Percentiles rank a stretch among this genome's conserved stretches.
Conservation (phyloP, 2,797 vertebrate genomes). For the Tokudaia tokunoshimensis region DNA sequence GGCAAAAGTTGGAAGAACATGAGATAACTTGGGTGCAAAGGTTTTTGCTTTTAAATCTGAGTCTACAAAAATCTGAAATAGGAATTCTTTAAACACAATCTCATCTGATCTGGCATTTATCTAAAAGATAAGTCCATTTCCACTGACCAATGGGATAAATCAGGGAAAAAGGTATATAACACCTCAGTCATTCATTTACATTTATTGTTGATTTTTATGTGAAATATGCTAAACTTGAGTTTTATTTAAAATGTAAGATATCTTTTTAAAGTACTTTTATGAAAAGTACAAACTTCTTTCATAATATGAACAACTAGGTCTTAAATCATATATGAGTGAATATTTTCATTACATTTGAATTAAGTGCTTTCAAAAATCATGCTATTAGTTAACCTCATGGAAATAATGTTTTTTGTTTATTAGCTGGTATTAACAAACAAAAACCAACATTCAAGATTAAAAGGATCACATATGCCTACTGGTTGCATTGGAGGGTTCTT, state of each 20-base stretch:
- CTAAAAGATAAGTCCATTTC: neutral
- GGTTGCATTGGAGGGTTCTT: neutral
- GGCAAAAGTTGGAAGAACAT: neutral
- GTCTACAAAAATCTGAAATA: neutral
- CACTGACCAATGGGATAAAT: neutral
- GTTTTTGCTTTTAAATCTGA: neutral
- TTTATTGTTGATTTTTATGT: neutral
- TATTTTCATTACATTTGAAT: constrained; percentile 52
- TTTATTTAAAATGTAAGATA: constrained; percentile 39
- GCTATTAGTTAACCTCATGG: neutral
- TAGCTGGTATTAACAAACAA: constrained; percentile 5
- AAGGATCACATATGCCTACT: neutral
- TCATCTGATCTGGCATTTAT: neutral
- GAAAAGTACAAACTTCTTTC: neutral
- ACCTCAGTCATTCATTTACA: neutral
- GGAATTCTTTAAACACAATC: neutral
- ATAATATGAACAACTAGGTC: neutral
- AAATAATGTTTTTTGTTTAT: neutral
- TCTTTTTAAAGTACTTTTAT: neutral
- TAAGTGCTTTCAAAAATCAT: constrained; percentile 24
- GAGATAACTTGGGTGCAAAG: neutral
- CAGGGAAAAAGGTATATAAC: neutral
- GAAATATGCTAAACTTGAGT: neutral
- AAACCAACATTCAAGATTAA: neutral
- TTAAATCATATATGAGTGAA: constrained; percentile 1